phyloP scores from a whole-genome alignment of 2,888 invertebrate species.

The Pseudoips prasinana region DNA sequence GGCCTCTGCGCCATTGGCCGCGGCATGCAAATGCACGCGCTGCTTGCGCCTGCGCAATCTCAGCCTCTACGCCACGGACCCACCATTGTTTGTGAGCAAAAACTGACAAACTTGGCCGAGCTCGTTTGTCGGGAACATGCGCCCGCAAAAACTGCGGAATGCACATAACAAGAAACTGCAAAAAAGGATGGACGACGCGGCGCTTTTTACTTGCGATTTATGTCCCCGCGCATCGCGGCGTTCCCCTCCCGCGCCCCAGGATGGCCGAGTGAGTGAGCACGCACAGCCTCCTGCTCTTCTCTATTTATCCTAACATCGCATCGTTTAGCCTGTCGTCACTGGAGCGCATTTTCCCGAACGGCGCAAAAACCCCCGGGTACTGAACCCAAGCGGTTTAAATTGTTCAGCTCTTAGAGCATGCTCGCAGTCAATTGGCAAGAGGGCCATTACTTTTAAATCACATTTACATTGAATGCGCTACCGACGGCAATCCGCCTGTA shows the following conservation, averaged over 20 bases:
- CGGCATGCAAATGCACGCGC: constrained; percentile 69
- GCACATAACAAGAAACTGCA: constrained; percentile 72
- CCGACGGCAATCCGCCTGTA: constrained; percentile 37
- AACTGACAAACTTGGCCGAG: constrained; percentile 44
- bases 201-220: constrained; percentile 71
- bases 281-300: constrained; percentile 29
- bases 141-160: constrained; percentile 65
- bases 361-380: constrained; percentile 33
- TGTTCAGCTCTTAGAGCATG: constrained; percentile 29
- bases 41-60: constrained; percentile 64
- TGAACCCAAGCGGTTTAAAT: constrained; percentile 31
- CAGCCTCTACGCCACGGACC: constrained; percentile 36
- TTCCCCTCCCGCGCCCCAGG: constrained; percentile 2
- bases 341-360: constrained; percentile 22
- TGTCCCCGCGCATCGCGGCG: constrained; percentile 39
- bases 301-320: constrained; percentile 18
- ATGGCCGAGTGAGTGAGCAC: constrained; percentile 10
- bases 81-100: constrained; percentile 62
- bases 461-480: constrained; percentile 77
- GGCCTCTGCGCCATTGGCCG: constrained; percentile 50
- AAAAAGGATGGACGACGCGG: constrained; percentile 53
- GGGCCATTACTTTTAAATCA: constrained; percentile 63
- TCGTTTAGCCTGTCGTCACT: constrained; percentile 25
- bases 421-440: constrained; percentile 49
- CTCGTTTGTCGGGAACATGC: constrained; percentile 63